Conservation (phyloP, 2,888 invertebrate species). For the Trichogramma evanescens region DNA sequence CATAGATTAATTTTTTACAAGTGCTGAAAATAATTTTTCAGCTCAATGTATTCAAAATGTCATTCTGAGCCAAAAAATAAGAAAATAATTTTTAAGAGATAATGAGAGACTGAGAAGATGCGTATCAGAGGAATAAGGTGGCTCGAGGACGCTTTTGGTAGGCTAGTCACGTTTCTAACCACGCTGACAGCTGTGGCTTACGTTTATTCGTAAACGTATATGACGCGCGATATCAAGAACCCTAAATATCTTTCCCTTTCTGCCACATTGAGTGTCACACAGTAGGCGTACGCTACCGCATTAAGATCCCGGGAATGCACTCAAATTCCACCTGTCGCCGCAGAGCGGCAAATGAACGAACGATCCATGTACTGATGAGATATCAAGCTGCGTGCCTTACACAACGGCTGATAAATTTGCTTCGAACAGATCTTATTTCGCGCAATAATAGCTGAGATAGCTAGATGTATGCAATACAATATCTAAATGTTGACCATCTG, state of each 20-base stretch:
- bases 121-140: constrained; percentile 44
- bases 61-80: not conserved
- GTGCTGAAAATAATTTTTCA: no score
- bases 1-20: no score
- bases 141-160: constrained; percentile 36
- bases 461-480: no score
- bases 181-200: constrained; percentile 48
- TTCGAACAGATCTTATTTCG: no score
- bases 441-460: no score
- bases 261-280: constrained; percentile 36
- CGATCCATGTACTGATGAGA: no score
- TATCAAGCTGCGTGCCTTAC: no score
- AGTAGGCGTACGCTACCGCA: constrained; percentile 24
- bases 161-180: constrained; percentile 47
- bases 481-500: no score
- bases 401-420: no score
- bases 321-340: constrained; percentile 37
- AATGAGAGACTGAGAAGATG: constrained; percentile 32
- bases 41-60: no score
- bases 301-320: constrained; percentile 43
- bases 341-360: no score
- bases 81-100: constrained; percentile 42
- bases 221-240: constrained; percentile 45
- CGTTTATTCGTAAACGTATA: constrained; percentile 31
- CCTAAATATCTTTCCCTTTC: constrained; percentile 39